A percentile compares a stretch with the other conserved stretches of the same genome.
phyloP scores from a whole-genome alignment of 1,140 invertebrate species.

The Temnothorax nylanderi region DNA sequence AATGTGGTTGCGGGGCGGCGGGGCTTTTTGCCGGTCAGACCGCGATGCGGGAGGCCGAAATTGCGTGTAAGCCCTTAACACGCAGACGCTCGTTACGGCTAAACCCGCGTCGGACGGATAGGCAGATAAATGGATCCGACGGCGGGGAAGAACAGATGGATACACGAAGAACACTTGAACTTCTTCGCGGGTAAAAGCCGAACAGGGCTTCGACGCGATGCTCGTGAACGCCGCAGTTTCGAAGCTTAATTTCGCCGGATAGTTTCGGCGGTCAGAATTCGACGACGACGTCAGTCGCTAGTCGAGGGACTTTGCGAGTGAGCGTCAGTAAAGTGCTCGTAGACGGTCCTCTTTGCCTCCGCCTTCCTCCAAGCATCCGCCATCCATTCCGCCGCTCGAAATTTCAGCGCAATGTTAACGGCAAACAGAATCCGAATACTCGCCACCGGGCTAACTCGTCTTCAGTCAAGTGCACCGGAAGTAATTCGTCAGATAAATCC shows the following conservation, averaged over 20 bases:
- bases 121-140: slow-evolving; percentile 42
- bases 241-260: slow-evolving; percentile 52
- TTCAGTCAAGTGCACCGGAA: slow-evolving; percentile 61
- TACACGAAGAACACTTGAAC: slow-evolving; percentile 49
- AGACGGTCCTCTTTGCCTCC: slow-evolving; percentile 1
- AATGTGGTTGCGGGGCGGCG: slow-evolving; percentile 23
- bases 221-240: slow-evolving; percentile 44
- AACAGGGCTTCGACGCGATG: slow-evolving; percentile 28
- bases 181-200: slow-evolving; percentile 35
- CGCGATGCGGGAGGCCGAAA: slow-evolving; percentile 20
- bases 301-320: slow-evolving; percentile 49
- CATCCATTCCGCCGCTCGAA: slow-evolving; percentile 19
- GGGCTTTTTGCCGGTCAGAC: slow-evolving; percentile 36
- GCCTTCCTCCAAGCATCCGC: background rate
- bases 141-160: background rate
- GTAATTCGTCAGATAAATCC: slow-evolving; percentile 56
- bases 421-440: slow-evolving; percentile 40
- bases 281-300: slow-evolving; percentile 16
- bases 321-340: slow-evolving; percentile 42
- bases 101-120: slow-evolving; percentile 17
- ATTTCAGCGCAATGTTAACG: slow-evolving; percentile 48
- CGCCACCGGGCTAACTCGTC: slow-evolving; percentile 32
- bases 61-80: slow-evolving; percentile 51
- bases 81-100: slow-evolving; percentile 24
- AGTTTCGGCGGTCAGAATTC: slow-evolving; percentile 47